Evolutionary conservation across 1,140 invertebrate genomes (phyloP), one percentile per base, ranked within the genome.

Genomic region (Lordiphosa clarofinis): DNA sequence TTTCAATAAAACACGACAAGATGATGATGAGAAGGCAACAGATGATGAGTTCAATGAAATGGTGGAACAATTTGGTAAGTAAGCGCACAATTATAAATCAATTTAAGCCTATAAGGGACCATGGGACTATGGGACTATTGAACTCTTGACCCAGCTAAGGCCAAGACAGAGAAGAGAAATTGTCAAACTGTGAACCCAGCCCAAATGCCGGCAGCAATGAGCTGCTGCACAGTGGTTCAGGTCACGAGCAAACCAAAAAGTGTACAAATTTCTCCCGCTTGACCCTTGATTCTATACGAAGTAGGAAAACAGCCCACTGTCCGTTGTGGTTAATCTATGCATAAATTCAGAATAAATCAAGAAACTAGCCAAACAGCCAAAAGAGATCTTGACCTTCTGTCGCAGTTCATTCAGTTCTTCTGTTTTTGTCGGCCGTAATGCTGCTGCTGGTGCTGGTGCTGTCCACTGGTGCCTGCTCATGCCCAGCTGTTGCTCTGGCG

Each of bases 11-110:
- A 84, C 76, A 8, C 56, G 56, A 5, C 53, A 36, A 8, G 33
- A 48, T 43, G 52, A 48, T 43, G 52, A 21, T 13, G 49, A 39
- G n/a, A 24, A 62, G 5, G 10, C 73, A n/a, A 59, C 72, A 50
- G 73, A 84, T 65, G 73, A 59, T 1, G 48, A 84, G n/a, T 84
- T 72, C 47, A 64, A 64, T 35, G 57, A 64, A 3, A 86, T 82
- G 12, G 73, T 87, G 7, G 67, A 87, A 35, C 61, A 70, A 2
- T 87, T 75, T 43, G 86, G 86, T 87, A 43, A 87, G 86, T 87
- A 24, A 54, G 13, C 38, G 38, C 38, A 33, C 28, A 59, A 49
- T 60, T n/a, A 44, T 50, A 36, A 36, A 35, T 24, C 19, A 19
- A 28, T 19, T 13, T 7, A 19, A 33, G 33, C 33, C 60, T 19